phyloP scores from a whole-genome alignment of 1,140 invertebrate species.

The Drosophila dunni region DNA sequence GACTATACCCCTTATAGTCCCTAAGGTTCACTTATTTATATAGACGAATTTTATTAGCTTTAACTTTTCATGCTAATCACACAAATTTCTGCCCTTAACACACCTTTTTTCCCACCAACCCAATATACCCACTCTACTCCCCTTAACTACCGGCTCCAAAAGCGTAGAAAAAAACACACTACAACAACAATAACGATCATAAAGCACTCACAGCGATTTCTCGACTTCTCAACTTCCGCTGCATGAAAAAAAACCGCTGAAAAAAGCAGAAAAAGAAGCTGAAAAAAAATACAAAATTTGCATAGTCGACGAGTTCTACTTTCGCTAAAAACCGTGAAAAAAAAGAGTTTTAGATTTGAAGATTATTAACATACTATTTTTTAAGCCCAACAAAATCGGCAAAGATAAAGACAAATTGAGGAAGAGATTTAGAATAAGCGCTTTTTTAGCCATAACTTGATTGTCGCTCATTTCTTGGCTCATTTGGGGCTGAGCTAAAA shows the following conservation, averaged over 20 bases:
- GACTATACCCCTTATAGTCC: too few species aligned
- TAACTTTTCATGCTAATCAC: too few species aligned
- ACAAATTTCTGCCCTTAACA: too few species aligned
- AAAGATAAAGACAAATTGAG: neutral
- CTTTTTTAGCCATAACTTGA: too few species aligned
- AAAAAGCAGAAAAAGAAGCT: neutral
- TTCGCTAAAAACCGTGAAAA: constrained; percentile 41
- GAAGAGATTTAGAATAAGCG: neutral
- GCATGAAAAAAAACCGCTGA: constrained; percentile 6
- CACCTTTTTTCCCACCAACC: too few species aligned
- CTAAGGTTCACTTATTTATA: too few species aligned
- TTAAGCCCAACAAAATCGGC: neutral
- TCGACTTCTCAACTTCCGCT: constrained; percentile 59
- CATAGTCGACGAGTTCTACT: constrained; percentile 67
- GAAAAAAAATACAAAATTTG: constrained; percentile 27
- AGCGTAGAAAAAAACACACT: constrained; percentile 1
- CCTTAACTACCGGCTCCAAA: neutral
- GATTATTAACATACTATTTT: constrained; percentile 4
- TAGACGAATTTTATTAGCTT: too few species aligned
- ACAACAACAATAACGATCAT: constrained; percentile 38
- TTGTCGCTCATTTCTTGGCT: too few species aligned
- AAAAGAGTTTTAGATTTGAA: neutral
- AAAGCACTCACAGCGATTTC: constrained; percentile 57
- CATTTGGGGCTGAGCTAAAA: too few species aligned
- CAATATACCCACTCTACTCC: too few species aligned